These are phyloP conservation scores for Mythimna loreyi DNA, from an alignment of 2,888 invertebrate species.

Conservation along the genomic window DNA sequence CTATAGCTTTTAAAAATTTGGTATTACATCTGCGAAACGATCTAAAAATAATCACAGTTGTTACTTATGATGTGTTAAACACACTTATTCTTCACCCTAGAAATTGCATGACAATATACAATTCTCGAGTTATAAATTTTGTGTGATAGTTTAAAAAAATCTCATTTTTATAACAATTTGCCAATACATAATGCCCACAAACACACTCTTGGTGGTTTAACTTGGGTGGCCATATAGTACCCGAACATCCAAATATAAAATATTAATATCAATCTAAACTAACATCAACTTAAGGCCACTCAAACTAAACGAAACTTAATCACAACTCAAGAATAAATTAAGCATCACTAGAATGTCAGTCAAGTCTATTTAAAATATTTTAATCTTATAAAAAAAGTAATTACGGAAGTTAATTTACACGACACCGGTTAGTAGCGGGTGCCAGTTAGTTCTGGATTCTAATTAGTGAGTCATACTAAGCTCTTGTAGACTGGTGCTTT, in stretches of 20 bases:
- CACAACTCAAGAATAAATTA: slow-evolving; percentile 53
- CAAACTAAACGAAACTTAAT: slow-evolving; percentile 41
- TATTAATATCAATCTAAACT: slow-evolving; percentile 31
- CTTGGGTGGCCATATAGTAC: slow-evolving; percentile 44
- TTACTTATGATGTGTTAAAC: too few species aligned
- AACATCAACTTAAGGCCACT: slow-evolving; percentile 17
- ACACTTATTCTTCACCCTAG: too few species aligned
- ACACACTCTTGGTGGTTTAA: neutral
- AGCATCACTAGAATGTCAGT: slow-evolving; percentile 50
- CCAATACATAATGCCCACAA: neutral
- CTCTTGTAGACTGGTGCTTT: neutral
- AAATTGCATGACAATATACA: too few species aligned
- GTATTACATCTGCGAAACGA: too few species aligned
- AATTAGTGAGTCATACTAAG: slow-evolving; percentile 57
- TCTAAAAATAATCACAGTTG: too few species aligned
- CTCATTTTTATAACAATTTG: neutral
- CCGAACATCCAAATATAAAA: slow-evolving; percentile 9
- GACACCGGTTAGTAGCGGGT: slow-evolving; percentile 40
- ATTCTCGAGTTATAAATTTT: too few species aligned
- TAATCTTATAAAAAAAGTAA: slow-evolving; percentile 59
- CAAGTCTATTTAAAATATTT: slow-evolving; percentile 51
- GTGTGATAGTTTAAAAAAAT: too few species aligned
- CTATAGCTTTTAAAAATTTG: too few species aligned
- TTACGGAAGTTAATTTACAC: slow-evolving; percentile 55
- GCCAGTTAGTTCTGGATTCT: slow-evolving; percentile 54